Evolutionary conservation across 1,140 invertebrate genomes (phyloP).

Genomic region (Subanguina moxae): DNA sequence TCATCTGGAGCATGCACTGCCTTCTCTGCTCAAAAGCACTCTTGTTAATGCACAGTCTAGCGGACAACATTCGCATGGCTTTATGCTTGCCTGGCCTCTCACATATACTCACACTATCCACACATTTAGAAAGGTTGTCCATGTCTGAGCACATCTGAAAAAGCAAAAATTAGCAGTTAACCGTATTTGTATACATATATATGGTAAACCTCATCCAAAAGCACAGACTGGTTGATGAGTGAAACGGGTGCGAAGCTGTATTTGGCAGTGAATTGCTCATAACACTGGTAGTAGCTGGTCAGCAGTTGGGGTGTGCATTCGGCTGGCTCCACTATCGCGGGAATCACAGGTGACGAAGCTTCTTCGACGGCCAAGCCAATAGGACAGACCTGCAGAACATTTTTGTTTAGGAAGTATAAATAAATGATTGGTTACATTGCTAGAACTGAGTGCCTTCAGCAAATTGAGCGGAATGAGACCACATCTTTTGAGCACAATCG

Average conservation of each 20-base stretch:
- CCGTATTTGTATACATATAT: no score
- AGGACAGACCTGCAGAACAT: no score
- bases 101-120: constrained; percentile 32
- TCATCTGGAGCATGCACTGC: constrained; percentile 30
- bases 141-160: constrained; percentile 44
- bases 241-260: constrained; percentile 33
- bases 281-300: constrained; percentile 6
- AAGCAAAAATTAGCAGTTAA: background rate
- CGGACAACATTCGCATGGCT: constrained; percentile 34
- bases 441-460: constrained; percentile 46
- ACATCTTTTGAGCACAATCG: constrained; percentile 49
- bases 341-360: background rate
- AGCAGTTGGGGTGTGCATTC: constrained; percentile 25
- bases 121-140: constrained; percentile 23
- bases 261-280: constrained; percentile 25
- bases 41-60: constrained; percentile 32
- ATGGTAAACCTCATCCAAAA: background rate
- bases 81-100: constrained; percentile 21
- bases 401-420: background rate
- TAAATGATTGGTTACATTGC: constrained; percentile 40
- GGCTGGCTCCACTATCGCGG: constrained; percentile 7
- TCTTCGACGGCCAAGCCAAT: background rate
- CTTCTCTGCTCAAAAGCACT: constrained; percentile 42
- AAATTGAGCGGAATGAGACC: constrained; percentile 49
- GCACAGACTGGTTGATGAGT: constrained; percentile 14